Evolutionary conservation across 2,113 vertebrate genomes (phyloP).

Genomic region (Scomber scombrus): DNA sequence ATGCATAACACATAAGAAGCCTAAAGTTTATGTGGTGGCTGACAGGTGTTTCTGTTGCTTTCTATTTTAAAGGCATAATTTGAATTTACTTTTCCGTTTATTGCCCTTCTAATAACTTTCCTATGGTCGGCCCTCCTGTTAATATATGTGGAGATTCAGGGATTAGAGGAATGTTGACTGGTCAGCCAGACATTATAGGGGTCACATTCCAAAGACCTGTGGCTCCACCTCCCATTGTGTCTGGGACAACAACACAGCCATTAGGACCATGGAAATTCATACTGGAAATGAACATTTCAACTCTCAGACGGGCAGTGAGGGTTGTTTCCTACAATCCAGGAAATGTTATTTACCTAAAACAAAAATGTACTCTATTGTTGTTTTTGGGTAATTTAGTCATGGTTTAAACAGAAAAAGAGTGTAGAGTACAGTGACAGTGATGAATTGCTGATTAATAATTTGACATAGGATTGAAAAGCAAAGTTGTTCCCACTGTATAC

Average conservation of each 20-base stretch:
- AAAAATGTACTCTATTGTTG: slow-evolving; percentile 15
- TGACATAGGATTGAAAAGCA: background rate
- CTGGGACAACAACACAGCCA: slow-evolving; percentile 54
- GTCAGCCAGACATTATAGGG: slow-evolving; percentile 67
- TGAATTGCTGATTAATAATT: background rate
- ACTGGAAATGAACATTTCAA: slow-evolving; percentile 73
- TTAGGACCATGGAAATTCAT: slow-evolving; percentile 33
- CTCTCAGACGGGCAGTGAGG: slow-evolving; percentile 24
- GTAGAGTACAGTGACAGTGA: background rate
- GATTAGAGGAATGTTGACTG: slow-evolving; percentile 70
- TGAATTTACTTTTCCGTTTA: background rate
- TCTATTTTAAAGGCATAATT: too few relatives aligned
- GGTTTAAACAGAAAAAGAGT: background rate
- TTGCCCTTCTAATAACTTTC: slow-evolving; percentile 25
- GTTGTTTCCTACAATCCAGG: slow-evolving; percentile 24
- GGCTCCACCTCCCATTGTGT: slow-evolving; percentile 86
- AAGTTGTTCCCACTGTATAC: background rate
- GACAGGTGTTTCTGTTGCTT: too few relatives aligned
- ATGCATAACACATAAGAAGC: too few relatives aligned
- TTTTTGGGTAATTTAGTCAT: background rate
- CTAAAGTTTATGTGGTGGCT: too few relatives aligned
- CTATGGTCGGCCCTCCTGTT: slow-evolving; percentile 5
- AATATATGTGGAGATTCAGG: slow-evolving; percentile 30
- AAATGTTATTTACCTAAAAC: slow-evolving; percentile 24
- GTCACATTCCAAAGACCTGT: slow-evolving; percentile 81